These are phyloP conservation scores for Chrysomela aeneicollis DNA, from an alignment of 2,888 invertebrate genomes.

Conservation along the genomic window DNA sequence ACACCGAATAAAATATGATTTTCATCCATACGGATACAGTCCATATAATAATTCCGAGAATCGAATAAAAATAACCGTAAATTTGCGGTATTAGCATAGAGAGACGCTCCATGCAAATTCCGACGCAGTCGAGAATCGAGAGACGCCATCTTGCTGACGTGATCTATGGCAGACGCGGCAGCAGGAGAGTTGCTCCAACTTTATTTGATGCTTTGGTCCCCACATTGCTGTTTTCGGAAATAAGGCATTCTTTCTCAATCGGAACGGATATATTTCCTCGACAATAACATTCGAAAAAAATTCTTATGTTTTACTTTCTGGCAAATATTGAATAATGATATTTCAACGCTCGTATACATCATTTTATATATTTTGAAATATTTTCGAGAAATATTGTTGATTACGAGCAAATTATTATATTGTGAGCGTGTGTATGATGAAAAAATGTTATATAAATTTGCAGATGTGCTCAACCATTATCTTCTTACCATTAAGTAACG, in stretches of 20 bases:
- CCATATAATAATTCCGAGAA: constrained; percentile 64
- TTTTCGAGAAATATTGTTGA: too few species aligned
- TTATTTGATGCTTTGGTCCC: not conserved
- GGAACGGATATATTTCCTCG: too few species aligned
- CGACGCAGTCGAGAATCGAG: constrained; percentile 40
- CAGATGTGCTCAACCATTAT: too few species aligned
- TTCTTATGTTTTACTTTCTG: too few species aligned
- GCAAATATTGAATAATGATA: too few species aligned
- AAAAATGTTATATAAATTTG: too few species aligned
- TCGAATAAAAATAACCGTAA: constrained; percentile 64
- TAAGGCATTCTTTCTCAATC: not conserved
- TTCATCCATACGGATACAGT: constrained; percentile 64
- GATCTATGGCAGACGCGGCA: constrained; percentile 34
- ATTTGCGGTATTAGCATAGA: constrained; percentile 62
- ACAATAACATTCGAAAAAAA: too few species aligned
- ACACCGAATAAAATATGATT: constrained; percentile 61
- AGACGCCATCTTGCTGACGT: constrained; percentile 40
- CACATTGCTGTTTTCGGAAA: not conserved
- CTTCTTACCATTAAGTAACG: too few species aligned
- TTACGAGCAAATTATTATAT: too few species aligned
- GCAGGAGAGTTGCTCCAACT: not conserved
- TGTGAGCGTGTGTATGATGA: too few species aligned
- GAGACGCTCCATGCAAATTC: constrained; percentile 60
- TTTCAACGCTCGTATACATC: too few species aligned
- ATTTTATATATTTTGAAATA: too few species aligned